Evolutionary conservation across 2,888 invertebrate species (phyloP).

Genomic region (Agelastica alni): DNA sequence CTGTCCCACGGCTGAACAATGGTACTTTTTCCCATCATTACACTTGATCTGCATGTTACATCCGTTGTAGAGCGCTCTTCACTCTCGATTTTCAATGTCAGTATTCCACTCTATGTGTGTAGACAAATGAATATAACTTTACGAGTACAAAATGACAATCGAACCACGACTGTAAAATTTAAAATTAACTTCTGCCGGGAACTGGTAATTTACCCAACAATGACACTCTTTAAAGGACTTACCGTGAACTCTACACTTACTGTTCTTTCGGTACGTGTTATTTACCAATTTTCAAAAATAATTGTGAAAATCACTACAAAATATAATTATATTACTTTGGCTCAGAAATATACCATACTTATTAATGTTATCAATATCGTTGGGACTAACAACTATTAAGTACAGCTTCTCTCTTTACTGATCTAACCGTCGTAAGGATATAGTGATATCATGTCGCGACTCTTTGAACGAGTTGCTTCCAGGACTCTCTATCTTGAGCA

Average conservation of each 20-base stretch:
- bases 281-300: too few relatives aligned
- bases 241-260: conserved; percentile 9
- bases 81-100: conserved; percentile 58
- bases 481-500: too few relatives aligned
- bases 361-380: too few relatives aligned
- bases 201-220: conserved; percentile 24
- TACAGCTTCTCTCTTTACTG: too few relatives aligned
- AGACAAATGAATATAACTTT: conserved; percentile 45
- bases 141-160: conserved; percentile 35
- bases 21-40: conserved; percentile 57
- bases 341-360: too few relatives aligned
- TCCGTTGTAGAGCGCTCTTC: conserved; percentile 50
- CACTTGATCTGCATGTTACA: conserved; percentile 58
- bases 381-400: too few relatives aligned
- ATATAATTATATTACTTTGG: too few relatives aligned
- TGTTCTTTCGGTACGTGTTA: too few relatives aligned
- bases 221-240: conserved; percentile 18
- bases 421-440: too few relatives aligned
- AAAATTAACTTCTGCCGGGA: conserved; percentile 34
- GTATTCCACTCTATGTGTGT: conserved; percentile 20
- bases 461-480: too few relatives aligned
- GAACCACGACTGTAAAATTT: conserved; percentile 37
- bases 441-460: too few relatives aligned
- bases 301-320: too few relatives aligned
- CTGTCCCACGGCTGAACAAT: conserved; percentile 56